Conservation (phyloP, 2,113 vertebrate species). For the Ictalurus furcatus region DNA sequence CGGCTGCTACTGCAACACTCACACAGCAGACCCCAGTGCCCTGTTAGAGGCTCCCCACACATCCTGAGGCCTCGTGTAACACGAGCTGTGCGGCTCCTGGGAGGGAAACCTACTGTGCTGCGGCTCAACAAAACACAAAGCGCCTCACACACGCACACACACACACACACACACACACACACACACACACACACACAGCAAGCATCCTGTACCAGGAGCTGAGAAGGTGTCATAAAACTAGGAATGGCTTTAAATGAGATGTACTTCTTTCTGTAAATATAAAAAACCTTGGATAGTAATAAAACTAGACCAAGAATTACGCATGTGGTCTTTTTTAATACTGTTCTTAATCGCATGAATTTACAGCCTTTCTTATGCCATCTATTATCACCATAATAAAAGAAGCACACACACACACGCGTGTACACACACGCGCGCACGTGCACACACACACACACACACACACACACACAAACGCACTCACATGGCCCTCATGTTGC, state of each 20-base stretch:
- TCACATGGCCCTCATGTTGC: slow-evolving; percentile 95
- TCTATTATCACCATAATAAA: neutral
- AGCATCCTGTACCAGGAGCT: slow-evolving; percentile 21
- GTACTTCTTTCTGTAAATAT: neutral
- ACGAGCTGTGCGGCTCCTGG: slow-evolving; percentile 60
- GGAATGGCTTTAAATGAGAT: slow-evolving; percentile 1
- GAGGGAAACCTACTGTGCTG: slow-evolving; percentile 57
- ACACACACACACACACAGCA: neutral
- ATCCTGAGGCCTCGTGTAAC: slow-evolving; percentile 62
- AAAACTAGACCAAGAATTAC: neutral
- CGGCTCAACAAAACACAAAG: slow-evolving; percentile 36
- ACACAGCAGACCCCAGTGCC: slow-evolving; percentile 50
- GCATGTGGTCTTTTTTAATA: neutral
- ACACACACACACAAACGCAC: slow-evolving; percentile 45
- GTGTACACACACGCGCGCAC: slow-evolving; percentile 71
- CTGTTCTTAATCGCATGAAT: slow-evolving; percentile 2
- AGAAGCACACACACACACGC: neutral
- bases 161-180: slow-evolving; percentile 15
- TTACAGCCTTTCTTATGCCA: neutral
- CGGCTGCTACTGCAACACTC: slow-evolving; percentile 56
- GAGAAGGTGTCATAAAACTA: slow-evolving; percentile 30
- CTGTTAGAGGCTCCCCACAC: slow-evolving; percentile 57
- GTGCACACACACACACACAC: neutral
- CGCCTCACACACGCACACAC: slow-evolving; percentile 18
- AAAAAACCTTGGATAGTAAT: neutral